Evolutionary conservation across 2,888 invertebrate species (phyloP), one percentile per base, ranked within the genome.

Genomic region (Epinotia demarniana): DNA sequence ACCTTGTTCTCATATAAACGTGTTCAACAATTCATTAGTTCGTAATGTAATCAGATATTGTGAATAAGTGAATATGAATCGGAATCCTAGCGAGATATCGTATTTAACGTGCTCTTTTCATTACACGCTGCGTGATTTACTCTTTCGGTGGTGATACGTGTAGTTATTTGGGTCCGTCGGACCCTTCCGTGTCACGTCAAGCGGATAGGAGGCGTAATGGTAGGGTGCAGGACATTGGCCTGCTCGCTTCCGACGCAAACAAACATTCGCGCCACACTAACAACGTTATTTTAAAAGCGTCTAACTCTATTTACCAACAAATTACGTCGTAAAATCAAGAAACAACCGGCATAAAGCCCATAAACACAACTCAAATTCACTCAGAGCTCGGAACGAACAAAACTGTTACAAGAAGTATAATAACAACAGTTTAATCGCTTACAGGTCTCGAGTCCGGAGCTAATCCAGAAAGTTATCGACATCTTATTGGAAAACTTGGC

Each of bases 161-260:
- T 27, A 53, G 46, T 13, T 72, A 75, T 75, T 75, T 79, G 80
- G 80, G 80, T 64, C 64, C 83, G 85, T 83, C 84, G 84, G 87
- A 86, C 89, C 87, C 86, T 88, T 86, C 86, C 87, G 86, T 78
- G 83, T 81, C 85, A 82, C 82, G 83, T 83, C 80, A 82, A 80
- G 80, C 81, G 83, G 84, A 72, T 73, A 68, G 76, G 68, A 74
- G 75, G 77, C 82, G 81, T 81, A 82, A 79, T 82, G 83, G 80
- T 84, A 84, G 92, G 92, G 89, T 83, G 87, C 80, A 85, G 89
- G 89, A 86, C 90, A 82, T 90, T 90, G 90, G 88, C 90, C 92
- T 89, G 87, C 88, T 85, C 83, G 81, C 81, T 84, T 83, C 75
- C 71, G 71, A 75, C 58, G 39, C 70, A 71, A 70, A 67, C 71